Conservation (phyloP, 2,797 vertebrate species). For the Gallinago stenura region DNA sequence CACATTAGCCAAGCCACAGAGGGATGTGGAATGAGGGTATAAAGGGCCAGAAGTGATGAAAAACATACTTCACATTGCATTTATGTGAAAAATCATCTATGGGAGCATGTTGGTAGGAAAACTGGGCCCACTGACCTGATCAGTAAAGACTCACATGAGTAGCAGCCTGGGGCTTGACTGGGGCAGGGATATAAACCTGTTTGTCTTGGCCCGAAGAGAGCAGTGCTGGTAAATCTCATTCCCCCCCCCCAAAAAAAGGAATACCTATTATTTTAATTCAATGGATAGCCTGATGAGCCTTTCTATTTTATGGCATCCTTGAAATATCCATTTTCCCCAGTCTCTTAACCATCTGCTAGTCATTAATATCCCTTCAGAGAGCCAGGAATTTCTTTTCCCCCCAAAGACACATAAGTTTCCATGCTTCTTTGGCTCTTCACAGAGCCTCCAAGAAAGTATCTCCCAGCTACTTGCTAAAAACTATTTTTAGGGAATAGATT, state of each 20-base stretch:
- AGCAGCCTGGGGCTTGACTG: not conserved
- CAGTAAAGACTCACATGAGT: not conserved
- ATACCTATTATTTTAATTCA: not conserved
- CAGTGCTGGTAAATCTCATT: not conserved
- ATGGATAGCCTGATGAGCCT: not conserved
- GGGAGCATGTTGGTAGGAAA: not conserved
- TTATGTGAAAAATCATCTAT: conserved; percentile 1
- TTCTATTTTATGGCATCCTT: not conserved
- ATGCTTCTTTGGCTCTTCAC: not conserved
- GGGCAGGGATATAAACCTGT: not conserved
- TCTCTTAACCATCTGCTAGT: conserved; percentile 53
- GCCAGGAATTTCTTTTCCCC: conserved; percentile 10
- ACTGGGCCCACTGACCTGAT: not conserved
- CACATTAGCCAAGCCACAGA: not conserved
- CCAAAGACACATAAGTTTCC: not conserved
- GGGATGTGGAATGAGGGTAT: not conserved
- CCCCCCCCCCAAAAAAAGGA: not conserved
- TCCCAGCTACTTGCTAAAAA: conserved; percentile 21
- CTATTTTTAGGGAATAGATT: not conserved
- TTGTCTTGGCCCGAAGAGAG: not conserved
- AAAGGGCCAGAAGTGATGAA: not conserved
- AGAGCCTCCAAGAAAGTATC: conserved; percentile 16
- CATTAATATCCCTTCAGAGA: conserved; percentile 26
- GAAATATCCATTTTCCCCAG: not conserved
- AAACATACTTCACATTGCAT: not conserved